Evolutionary conservation across 23 tunicate genomes (phyloP).

Genomic region (Clavelina lepadiformis): DNA sequence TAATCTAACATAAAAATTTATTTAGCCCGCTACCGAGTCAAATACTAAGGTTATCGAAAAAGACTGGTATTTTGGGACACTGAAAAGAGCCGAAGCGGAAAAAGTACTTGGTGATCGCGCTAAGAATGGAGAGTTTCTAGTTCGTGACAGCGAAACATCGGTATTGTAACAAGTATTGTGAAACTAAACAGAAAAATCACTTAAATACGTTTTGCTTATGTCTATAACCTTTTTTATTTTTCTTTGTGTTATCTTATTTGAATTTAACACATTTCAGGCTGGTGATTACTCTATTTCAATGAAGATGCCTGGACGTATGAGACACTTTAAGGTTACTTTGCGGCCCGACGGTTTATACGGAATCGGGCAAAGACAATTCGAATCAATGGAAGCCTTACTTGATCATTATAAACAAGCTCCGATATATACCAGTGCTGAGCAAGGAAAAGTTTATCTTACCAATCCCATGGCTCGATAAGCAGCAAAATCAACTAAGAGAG

Average conservation of each 20-base stretch:
- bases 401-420: constrained; percentile 90
- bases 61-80: constrained; percentile 76
- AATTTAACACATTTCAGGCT: constrained; percentile 29
- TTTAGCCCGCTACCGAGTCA: too few relatives aligned
- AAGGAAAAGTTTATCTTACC: constrained; percentile 76
- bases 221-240: too few relatives aligned
- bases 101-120: constrained; percentile 24
- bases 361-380: constrained; percentile 91
- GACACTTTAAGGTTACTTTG: constrained; percentile 77
- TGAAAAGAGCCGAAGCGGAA: constrained; percentile 74
- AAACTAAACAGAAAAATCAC: too few relatives aligned
- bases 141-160: constrained; percentile 76
- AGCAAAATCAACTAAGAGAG: not conserved
- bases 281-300: constrained; percentile 95
- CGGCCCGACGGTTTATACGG: constrained; percentile 31
- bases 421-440: constrained; percentile 77
- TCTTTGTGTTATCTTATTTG: too few relatives aligned
- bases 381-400: constrained; percentile 64
- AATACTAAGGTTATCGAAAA: not conserved
- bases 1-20: too few relatives aligned
- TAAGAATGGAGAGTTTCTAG: constrained; percentile 71
- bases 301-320: constrained; percentile 74
- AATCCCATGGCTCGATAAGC: constrained; percentile 65
- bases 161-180: too few relatives aligned
- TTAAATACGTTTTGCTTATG: too few relatives aligned